Evolutionary conservation across 2,113 vertebrate species (phyloP).

Genomic region (Athene noctua): DNA sequence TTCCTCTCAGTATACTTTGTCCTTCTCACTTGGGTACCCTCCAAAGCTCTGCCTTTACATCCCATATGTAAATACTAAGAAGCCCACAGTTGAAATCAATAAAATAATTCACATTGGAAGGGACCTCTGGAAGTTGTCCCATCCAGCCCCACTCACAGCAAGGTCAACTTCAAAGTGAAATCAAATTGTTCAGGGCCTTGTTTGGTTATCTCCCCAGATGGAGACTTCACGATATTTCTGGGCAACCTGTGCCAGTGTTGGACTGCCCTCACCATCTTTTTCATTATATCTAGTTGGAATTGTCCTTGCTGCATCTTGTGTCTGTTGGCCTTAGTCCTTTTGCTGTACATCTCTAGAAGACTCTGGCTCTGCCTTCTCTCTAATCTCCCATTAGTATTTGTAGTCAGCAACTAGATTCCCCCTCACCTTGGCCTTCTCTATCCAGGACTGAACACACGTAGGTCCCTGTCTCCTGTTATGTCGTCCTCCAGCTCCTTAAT

Average conservation of each 20-base stretch:
- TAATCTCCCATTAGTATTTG: neutral
- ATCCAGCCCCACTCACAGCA: neutral
- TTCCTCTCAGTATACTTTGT: neutral
- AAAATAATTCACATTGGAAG: neutral
- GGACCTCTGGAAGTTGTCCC: neutral
- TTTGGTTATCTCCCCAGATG: neutral
- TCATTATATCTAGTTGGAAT: neutral
- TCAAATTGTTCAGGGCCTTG: neutral
- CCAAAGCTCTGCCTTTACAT: neutral
- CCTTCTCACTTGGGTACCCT: neutral
- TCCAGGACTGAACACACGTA: accelerated
- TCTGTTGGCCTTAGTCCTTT: neutral
- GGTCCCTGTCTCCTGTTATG: neutral
- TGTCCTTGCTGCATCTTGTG: neutral
- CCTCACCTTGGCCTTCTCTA: neutral
- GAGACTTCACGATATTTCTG: neutral
- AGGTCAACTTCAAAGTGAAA: neutral
- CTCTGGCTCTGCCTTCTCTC: neutral
- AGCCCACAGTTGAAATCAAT: neutral
- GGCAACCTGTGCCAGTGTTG: neutral
- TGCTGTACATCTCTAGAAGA: neutral
- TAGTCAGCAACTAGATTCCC: neutral
- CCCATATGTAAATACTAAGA: neutral
- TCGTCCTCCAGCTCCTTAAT: neutral
- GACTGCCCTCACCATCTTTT: neutral